A percentile compares a stretch with the other conserved stretches of the same genome.
Conservation (phyloP, 1,140 invertebrate genomes). For the Telenomus remus region DNA sequence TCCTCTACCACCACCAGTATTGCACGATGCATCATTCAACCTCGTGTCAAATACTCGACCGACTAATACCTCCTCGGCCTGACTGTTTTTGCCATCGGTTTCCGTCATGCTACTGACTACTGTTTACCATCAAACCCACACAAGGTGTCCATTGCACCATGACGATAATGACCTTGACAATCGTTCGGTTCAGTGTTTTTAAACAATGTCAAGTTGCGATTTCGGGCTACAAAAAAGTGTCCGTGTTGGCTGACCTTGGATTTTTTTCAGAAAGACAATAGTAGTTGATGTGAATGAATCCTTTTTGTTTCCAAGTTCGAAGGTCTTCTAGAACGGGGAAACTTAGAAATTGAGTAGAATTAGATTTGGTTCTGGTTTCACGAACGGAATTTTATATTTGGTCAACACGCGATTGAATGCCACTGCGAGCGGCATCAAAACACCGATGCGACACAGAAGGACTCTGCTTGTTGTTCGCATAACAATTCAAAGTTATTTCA, state of each 20-base stretch:
- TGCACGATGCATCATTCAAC: constrained; percentile 48
- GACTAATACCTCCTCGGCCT: background rate
- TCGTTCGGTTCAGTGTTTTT: background rate
- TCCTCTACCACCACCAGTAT: constrained; percentile 46
- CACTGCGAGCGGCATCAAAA: constrained; percentile 59
- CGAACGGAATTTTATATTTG: constrained; percentile 37
- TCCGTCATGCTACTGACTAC: constrained; percentile 3
- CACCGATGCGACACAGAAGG: constrained; percentile 28
- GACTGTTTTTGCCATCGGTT: constrained; percentile 7
- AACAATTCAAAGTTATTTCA: constrained; percentile 66
- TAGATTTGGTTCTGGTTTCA: constrained; percentile 10
- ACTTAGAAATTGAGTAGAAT: too few relatives aligned
- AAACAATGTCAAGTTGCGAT: too few relatives aligned
- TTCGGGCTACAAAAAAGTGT: too few relatives aligned
- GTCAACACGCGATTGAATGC: constrained; percentile 34
- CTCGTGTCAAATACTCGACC: constrained; percentile 33
- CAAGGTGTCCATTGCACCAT: constrained; percentile 3
- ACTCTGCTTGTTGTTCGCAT: constrained; percentile 47
- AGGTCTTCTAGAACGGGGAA: too few relatives aligned
- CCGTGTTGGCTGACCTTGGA: too few relatives aligned
- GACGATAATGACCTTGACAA: constrained; percentile 3
- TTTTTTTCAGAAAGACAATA: too few relatives aligned
- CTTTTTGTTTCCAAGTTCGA: too few relatives aligned
- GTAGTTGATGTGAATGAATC: too few relatives aligned
- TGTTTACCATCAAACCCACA: background rate